phyloP scores from a whole-genome alignment of 2,888 invertebrate genomes.

The Heliothis peltigera region DNA sequence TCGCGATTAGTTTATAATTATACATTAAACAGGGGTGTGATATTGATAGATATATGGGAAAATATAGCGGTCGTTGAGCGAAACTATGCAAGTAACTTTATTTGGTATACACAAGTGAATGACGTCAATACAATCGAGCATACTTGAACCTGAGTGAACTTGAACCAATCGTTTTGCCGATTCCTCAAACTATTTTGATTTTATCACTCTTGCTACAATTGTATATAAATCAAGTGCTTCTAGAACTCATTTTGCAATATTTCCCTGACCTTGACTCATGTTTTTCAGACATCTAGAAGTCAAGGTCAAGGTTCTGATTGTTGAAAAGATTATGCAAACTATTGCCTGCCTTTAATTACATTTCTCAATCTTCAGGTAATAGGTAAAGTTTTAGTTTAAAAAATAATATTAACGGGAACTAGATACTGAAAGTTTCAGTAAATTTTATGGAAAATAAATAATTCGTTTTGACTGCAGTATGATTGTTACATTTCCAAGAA shows the following conservation, averaged over 20 bases:
- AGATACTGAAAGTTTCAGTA: too few relatives aligned
- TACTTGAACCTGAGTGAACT: slow-evolving; percentile 42
- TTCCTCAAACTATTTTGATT: not conserved
- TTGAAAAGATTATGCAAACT: not conserved
- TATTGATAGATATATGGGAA: slow-evolving; percentile 19
- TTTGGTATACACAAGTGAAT: slow-evolving; percentile 2
- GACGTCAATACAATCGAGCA: slow-evolving; percentile 28
- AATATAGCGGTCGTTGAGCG: slow-evolving; percentile 1
- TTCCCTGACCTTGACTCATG: not conserved
- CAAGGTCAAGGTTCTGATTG: not conserved
- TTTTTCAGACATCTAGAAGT: not conserved
- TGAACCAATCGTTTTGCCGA: slow-evolving; percentile 8
- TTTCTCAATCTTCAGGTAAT: not conserved
- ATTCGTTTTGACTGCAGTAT: too few relatives aligned
- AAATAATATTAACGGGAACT: too few relatives aligned
- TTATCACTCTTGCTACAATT: not conserved
- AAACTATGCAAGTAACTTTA: not conserved
- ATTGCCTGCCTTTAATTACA: not conserved
- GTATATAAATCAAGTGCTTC: not conserved
- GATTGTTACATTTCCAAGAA: too few relatives aligned
- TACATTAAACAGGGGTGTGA: slow-evolving; percentile 28
- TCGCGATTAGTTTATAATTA: slow-evolving; percentile 44
- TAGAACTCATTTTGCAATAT: not conserved
- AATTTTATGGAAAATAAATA: too few relatives aligned
- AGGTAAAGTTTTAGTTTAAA: too few relatives aligned